Evolutionary conservation across 2,113 vertebrate species (phyloP), one percentile per base, ranked within the genome.

Genomic region (Pollimyrus isidori): DNA sequence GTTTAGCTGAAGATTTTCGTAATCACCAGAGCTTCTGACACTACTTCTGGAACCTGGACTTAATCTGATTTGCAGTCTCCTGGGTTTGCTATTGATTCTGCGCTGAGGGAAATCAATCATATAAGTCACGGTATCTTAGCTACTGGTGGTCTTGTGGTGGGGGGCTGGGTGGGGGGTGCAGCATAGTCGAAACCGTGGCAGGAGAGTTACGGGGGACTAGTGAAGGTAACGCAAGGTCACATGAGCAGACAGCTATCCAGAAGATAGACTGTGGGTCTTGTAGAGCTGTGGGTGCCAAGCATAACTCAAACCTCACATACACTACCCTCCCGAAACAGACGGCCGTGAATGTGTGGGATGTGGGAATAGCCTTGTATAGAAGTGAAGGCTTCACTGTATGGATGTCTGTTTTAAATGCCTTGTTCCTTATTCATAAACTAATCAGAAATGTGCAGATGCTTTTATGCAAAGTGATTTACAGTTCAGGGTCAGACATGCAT

Each of bases 31-130:
- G 49, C n/a, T 76, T 84, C 88, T 84, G 87, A 87, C 88, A 56
- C 48, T 58, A 19, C 35, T 7, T 89, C 80, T 89, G 48, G 39
- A 89, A 87, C 30, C 89, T 80, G 35, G 83, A 76, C 89, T 86
- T 86, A 90, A 88, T 92, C 84, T 89, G 88, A 90, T 91, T 76
- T 91, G 80, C 42, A 53, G 88, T 89, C 90, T 92, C 92, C 85
- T 0, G 86, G 92, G 93, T 92, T 93, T 92, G 92, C 88, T 91
- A 93, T 94, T 62, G 93, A 95, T 94, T 92, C 85, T 87, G 10
- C 92, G 91, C 91, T 69, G 49, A 83, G 91, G 93, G 91, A 93
- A 95, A 94, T 96, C 94, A 92, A 95, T 95, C 91, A 30, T 92
- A 93, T 93, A 93, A 93, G 93, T 93, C 89, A 90, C 89, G 90